Evolutionary conservation across 2,797 vertebrate genomes (phyloP).

Genomic region (Falco novaeseelandiae): DNA sequence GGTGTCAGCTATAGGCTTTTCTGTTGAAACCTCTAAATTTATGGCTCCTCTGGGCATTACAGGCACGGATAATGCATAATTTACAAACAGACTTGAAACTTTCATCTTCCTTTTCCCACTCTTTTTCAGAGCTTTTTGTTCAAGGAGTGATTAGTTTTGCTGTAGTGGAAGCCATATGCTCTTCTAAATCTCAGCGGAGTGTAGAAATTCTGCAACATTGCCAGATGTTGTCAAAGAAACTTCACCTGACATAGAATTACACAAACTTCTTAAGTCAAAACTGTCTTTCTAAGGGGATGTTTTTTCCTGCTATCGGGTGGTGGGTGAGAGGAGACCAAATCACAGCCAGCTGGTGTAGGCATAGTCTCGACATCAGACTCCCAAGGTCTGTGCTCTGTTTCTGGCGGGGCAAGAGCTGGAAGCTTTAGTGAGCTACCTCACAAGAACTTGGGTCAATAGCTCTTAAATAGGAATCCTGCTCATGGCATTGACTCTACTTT

Average conservation of each 20-base stretch:
- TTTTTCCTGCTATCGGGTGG: background rate
- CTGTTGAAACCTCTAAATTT: constrained; percentile 74
- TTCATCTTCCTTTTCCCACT: constrained; percentile 70
- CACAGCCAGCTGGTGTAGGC: background rate
- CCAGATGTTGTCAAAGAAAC: constrained; percentile 13
- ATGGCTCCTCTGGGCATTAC: constrained; percentile 67
- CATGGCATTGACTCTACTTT: background rate
- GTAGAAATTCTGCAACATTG: background rate
- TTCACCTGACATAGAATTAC: background rate
- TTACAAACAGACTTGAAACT: constrained; percentile 72
- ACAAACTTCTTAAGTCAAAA: background rate
- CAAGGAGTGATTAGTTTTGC: constrained; percentile 69
- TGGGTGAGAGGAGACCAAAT: background rate
- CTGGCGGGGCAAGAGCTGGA: background rate
- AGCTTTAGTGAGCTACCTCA: background rate
- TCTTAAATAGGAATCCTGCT: background rate
- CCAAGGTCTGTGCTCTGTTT: background rate
- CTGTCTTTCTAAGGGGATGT: background rate
- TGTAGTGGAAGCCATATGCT: constrained; percentile 51
- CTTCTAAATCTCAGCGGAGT: constrained; percentile 40
- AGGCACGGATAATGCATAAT: constrained; percentile 69
- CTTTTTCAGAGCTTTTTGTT: constrained; percentile 66
- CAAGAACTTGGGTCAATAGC: background rate
- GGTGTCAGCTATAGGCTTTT: constrained; percentile 71
- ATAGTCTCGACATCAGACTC: background rate